These are phyloP conservation scores for Lerista edwardsae DNA, from an alignment of 2,797 vertebrate genomes.

Conservation along the genomic window DNA sequence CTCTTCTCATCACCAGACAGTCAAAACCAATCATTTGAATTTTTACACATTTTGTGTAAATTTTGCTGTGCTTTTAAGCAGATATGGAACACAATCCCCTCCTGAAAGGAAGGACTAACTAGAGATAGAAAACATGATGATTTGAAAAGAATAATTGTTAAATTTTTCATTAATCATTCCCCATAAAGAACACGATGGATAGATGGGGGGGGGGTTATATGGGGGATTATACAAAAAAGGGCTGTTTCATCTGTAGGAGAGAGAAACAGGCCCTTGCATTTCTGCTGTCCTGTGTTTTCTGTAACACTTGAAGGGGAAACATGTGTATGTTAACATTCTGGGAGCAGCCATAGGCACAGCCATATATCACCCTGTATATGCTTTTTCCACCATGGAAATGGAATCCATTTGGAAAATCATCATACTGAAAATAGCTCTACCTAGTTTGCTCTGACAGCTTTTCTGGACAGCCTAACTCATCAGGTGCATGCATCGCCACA, in stretches of 20 bases:
- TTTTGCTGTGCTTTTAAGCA: background rate
- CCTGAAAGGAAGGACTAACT: background rate
- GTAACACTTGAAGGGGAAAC: background rate
- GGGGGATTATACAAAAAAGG: too few relatives aligned
- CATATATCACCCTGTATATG: background rate
- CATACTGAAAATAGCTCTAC: background rate
- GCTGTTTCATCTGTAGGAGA: background rate
- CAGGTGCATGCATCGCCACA: background rate
- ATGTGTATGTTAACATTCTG: background rate
- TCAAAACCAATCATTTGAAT: background rate
- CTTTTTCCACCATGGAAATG: background rate
- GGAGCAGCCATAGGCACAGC: background rate
- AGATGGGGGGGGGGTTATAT: too few relatives aligned
- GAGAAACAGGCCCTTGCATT: background rate
- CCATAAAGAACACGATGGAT: background rate
- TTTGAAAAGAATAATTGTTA: background rate
- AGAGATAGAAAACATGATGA: background rate
- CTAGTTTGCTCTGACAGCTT: background rate
- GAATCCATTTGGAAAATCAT: background rate
- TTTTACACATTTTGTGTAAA: background rate
- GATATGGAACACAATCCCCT: slow-evolving; percentile 26
- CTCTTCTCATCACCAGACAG: background rate
- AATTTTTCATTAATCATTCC: background rate
- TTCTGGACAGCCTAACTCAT: background rate
- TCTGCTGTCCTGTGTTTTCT: background rate